A percentile compares a stretch with the other conserved stretches of the same genome.
Conservation (phyloP, 2,888 invertebrate species). For the Acanthosoma haemorrhoidale region DNA sequence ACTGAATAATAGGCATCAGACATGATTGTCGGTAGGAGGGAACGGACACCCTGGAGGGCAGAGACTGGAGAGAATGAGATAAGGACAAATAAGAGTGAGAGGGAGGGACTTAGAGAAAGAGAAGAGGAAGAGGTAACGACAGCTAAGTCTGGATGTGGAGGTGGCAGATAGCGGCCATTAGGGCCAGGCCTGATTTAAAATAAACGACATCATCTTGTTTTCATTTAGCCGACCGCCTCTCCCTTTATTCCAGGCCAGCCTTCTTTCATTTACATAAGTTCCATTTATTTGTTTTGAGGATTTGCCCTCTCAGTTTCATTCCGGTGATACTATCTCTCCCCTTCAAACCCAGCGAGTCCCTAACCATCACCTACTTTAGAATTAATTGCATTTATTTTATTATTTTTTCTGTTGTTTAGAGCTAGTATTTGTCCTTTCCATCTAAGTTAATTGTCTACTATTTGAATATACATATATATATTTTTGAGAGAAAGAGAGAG, state of each 20-base stretch:
- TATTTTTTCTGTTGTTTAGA: background rate
- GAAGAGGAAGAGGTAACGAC: slow-evolving; percentile 31
- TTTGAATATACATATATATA: no score
- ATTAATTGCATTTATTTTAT: slow-evolving; percentile 7
- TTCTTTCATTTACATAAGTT: slow-evolving; percentile 35
- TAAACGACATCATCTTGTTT: slow-evolving; percentile 40
- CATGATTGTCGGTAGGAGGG: no score
- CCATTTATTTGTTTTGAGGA: slow-evolving; percentile 35
- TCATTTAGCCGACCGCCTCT: slow-evolving; percentile 36
- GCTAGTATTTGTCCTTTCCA: no score
- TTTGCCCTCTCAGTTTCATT: slow-evolving; percentile 9
- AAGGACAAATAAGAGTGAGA: background rate
- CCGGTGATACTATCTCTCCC: background rate
- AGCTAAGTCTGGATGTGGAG: slow-evolving; percentile 35
- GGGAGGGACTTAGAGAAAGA: background rate
- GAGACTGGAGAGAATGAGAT: background rate
- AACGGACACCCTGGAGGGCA: no score
- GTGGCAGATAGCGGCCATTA: slow-evolving; percentile 35
- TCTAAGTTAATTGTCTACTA: no score
- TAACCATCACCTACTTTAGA: slow-evolving; percentile 9
- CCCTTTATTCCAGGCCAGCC: slow-evolving; percentile 17
- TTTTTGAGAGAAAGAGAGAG: no score
- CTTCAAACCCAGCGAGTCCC: no score
- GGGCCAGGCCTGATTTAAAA: slow-evolving; percentile 37
- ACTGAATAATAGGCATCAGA: no score